phyloP scores from a whole-genome alignment of 2,113 vertebrate genomes.

The Deroptyus accipitrinus region DNA sequence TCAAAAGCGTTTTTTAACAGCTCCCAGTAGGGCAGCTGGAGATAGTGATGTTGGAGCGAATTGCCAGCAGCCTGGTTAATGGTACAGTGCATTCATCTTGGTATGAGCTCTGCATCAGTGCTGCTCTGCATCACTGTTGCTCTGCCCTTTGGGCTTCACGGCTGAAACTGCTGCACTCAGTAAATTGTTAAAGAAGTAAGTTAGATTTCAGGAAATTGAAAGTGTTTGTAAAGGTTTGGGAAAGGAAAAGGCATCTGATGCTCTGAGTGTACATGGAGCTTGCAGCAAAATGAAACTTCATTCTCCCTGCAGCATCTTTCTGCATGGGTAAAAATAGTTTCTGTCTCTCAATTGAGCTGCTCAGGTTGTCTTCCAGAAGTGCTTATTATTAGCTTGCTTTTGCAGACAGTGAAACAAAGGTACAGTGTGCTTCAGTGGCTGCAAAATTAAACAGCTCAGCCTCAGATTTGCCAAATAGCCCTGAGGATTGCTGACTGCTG shows the following conservation, averaged over 20 bases:
- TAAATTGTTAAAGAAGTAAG: not conserved
- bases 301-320: not conserved
- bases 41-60: not conserved
- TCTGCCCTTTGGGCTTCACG: not conserved
- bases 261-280: not conserved
- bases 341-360: not conserved
- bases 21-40: not conserved
- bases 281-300: not conserved
- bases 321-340: not conserved
- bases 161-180: not conserved
- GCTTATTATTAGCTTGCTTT: not conserved
- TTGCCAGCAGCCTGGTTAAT: rapidly evolving
- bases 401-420: not conserved
- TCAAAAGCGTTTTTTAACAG: not conserved
- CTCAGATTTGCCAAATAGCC: not conserved
- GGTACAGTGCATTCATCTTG: rapidly evolving
- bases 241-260: not conserved
- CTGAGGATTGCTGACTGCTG: not conserved
- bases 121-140: not conserved
- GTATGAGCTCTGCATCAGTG: rapidly evolving
- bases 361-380: not conserved
- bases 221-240: not conserved
- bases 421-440: not conserved
- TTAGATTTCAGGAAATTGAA: not conserved
- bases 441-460: not conserved